Percentiles rank a stretch among this genome's conserved stretches.
phyloP scores from a whole-genome alignment of 2,113 vertebrate species.

The Tympanuchus pallidicinctus region DNA sequence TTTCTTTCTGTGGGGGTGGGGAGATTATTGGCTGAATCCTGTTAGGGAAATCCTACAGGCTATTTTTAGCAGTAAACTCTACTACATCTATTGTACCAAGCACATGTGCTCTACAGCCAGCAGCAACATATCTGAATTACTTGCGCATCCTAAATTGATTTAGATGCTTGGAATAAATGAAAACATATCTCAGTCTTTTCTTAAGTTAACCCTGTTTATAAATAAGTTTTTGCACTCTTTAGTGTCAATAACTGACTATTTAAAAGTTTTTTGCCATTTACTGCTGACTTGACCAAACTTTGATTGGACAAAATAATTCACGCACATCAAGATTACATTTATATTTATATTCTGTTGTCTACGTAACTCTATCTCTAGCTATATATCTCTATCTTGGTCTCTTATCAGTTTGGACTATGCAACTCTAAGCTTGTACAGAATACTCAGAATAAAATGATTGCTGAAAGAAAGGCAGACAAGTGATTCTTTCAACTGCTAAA shows the following conservation, averaged over 20 bases:
- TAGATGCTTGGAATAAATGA: slow-evolving; percentile 59
- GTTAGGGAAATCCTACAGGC: slow-evolving; percentile 69
- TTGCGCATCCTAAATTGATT: slow-evolving; percentile 72
- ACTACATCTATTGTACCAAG: slow-evolving; percentile 39
- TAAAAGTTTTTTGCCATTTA: background rate
- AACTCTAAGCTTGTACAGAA: background rate
- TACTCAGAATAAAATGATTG: background rate
- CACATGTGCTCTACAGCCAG: slow-evolving; percentile 59
- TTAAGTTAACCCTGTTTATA: slow-evolving; percentile 38
- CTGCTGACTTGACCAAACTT: background rate
- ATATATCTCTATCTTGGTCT: background rate
- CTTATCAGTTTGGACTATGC: background rate
- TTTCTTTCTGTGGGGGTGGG: background rate
- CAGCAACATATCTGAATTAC: slow-evolving; percentile 62
- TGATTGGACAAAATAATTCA: background rate
- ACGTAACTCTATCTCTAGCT: background rate
- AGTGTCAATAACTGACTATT: background rate
- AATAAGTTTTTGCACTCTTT: slow-evolving; percentile 14
- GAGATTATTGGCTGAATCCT: slow-evolving; percentile 61
- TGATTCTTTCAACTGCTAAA: background rate
- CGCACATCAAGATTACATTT: background rate
- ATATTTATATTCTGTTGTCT: background rate
- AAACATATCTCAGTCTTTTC: slow-evolving; percentile 44
- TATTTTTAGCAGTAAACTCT: slow-evolving; percentile 70
- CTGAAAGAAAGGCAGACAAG: background rate